These are phyloP conservation scores for Steinernema carpocapsae DNA, from an alignment of 2,888 invertebrate species.

Conservation along the genomic window DNA sequence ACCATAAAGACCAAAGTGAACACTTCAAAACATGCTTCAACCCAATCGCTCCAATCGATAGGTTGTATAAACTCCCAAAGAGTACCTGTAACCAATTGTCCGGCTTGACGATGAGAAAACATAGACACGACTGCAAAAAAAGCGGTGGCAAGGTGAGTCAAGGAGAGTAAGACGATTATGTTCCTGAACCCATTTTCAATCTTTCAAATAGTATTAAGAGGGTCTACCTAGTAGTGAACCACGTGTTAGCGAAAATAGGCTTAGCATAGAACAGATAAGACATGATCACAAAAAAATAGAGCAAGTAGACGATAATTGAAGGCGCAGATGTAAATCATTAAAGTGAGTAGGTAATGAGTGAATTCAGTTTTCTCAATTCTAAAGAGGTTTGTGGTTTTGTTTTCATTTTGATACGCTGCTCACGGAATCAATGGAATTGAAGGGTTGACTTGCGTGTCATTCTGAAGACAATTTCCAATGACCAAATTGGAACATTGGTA, in stretches of 20 bases:
- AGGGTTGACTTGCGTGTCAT: neutral
- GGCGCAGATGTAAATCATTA: neutral
- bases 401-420: neutral
- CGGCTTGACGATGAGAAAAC: neutral
- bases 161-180: neutral
- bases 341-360: neutral
- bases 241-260: neutral
- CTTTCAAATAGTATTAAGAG: neutral
- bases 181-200: slow-evolving; percentile 1
- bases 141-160: neutral
- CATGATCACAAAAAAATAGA: neutral
- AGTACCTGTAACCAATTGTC: neutral
- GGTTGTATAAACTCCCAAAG: neutral
- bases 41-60: neutral
- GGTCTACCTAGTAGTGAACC: neutral
- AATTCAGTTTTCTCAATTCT: neutral
- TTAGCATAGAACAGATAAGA: neutral
- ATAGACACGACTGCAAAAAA: neutral
- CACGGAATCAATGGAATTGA: neutral
- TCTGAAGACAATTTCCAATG: neutral
- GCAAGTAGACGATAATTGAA: neutral
- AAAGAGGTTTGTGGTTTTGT: too few species aligned
- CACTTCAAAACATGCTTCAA: neutral
- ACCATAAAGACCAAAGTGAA: neutral
- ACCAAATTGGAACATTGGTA: neutral